These are phyloP conservation scores for Sesia bembeciformis DNA, from an alignment of 2,888 invertebrate genomes.

Conservation along the genomic window DNA sequence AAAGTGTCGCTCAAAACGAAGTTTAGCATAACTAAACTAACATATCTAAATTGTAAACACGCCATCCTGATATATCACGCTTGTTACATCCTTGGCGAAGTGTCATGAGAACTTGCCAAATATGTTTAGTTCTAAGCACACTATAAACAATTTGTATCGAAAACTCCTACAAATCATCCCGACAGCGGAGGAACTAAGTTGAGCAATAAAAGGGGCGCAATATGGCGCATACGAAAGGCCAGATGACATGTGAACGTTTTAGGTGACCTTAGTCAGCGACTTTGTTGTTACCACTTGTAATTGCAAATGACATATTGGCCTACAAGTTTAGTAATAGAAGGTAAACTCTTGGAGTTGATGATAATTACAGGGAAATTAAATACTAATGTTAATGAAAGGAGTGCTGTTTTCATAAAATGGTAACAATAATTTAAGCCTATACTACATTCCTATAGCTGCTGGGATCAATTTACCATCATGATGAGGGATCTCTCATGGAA, in stretches of 20 bases:
- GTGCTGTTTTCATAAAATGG: no score
- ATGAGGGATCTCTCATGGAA: no score
- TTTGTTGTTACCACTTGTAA: not conserved
- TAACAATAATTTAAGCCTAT: no score
- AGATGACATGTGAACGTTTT: conserved; percentile 26
- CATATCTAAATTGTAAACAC: no score
- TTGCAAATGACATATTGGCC: not conserved
- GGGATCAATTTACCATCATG: no score
- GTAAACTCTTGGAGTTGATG: no score
- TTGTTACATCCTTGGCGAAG: not conserved
- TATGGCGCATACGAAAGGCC: conserved; percentile 34
- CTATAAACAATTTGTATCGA: conserved; percentile 23
- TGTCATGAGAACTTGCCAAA: conserved; percentile 12
- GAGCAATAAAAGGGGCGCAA: conserved; percentile 42
- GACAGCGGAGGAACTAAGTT: conserved; percentile 30
- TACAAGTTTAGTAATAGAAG: no score
- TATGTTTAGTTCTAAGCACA: conserved; percentile 11
- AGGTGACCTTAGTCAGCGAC: not conserved
- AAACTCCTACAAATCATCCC: conserved; percentile 35
- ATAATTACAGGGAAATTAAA: no score
- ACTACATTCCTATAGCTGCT: no score
- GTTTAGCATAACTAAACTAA: no score
- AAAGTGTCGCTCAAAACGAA: no score
- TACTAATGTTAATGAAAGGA: no score
- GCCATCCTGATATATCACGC: not conserved